Percentiles rank a stretch among this genome's conserved stretches.
These are phyloP conservation scores for Coranthus polyacanthus DNA, from an alignment of 2,797 vertebrate species.

Conservation along the genomic window DNA sequence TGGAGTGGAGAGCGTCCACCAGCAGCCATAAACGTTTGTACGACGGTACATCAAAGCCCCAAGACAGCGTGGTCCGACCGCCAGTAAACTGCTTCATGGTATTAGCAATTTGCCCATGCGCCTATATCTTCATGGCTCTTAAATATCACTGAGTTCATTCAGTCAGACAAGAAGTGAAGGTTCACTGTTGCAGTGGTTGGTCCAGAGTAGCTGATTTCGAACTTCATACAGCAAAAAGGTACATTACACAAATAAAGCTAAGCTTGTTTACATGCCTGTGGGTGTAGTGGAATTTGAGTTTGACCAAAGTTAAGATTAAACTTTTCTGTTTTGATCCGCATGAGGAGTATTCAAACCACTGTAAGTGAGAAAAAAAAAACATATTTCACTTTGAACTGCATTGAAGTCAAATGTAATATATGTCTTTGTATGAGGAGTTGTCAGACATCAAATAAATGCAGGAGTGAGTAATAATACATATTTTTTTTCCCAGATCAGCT, in stretches of 20 bases:
- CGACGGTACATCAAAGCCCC: conserved; percentile 91
- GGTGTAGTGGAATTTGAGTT: conserved; percentile 61
- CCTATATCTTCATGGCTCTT: conserved; percentile 78
- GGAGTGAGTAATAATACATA: conserved; percentile 51
- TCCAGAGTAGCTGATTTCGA: conserved; percentile 39
- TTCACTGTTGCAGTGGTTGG: conserved; percentile 39
- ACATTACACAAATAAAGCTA: conserved; percentile 59
- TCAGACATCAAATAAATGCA: conserved; percentile 76
- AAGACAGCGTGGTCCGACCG: conserved; percentile 86
- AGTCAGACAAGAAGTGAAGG: conserved; percentile 55
- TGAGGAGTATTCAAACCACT: conserved; percentile 62
- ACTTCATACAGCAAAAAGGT: conserved; percentile 54
- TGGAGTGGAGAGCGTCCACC: conserved; percentile 84
- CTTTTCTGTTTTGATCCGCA: conserved; percentile 75
- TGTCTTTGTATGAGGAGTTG: conserved; percentile 64
- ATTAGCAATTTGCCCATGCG: conserved; percentile 75
- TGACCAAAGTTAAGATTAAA: conserved; percentile 68
- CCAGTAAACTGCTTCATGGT: conserved; percentile 85
- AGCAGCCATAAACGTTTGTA: conserved; percentile 88
- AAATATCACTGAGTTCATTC: conserved; percentile 68
- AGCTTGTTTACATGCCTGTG: conserved; percentile 70
- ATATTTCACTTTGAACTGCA: conserved; percentile 73
- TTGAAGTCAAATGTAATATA: conserved; percentile 69
- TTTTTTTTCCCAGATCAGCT: conserved; percentile 42
- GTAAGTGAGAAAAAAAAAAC: conserved; percentile 38